Evolutionary conservation across 2,888 invertebrate genomes (phyloP), one percentile per base, ranked within the genome.

Genomic region (Hermaeophaga mercurialis): DNA sequence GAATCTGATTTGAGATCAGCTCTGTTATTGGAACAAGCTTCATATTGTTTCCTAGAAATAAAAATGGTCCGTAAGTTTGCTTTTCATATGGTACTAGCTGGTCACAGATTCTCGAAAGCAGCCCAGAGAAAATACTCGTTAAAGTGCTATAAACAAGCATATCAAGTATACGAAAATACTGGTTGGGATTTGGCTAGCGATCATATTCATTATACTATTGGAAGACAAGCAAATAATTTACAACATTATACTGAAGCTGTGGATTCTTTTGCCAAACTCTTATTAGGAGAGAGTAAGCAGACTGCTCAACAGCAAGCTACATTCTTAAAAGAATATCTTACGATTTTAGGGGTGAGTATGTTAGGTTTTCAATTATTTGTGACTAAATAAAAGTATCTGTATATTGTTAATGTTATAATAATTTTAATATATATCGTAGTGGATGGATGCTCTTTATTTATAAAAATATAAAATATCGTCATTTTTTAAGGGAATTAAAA

Each of bases 1-100:
- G 97, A 98, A 75, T 94, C 95, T n/a, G 97, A 98, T 79, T 80
- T 99, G 52, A 85, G 95, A 53, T 95, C 95, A 64, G 98, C 96
- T 5, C 81, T 99, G 72, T 79, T 98, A 50, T 80, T 98, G 44
- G 98, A 99, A 76, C 96, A 97, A 77, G 96, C 97, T 0, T 90
- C 97, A 0, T 90, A 95, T 71, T 94, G 95, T 74, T 98, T 94
- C 74, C 80, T 96, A 28, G 78, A 81, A 36, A 81, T 86, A 19
- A 83, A 82, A 49, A 90, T 94, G 89, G 85, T 90, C 65, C 83
- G 96, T 48, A 97, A 97, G 77, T 96, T 94, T 75, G 93, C 96
- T 11, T 96, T 98, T 77, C 96, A 98, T 73, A 91, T 95, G 83
- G 96, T 98, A 14, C 81, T 99, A 15, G 93, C 98, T 12, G 98